These are phyloP conservation scores for Amitus sp. DNA, from an alignment of 2,888 invertebrate species.

Conservation along the genomic window DNA sequence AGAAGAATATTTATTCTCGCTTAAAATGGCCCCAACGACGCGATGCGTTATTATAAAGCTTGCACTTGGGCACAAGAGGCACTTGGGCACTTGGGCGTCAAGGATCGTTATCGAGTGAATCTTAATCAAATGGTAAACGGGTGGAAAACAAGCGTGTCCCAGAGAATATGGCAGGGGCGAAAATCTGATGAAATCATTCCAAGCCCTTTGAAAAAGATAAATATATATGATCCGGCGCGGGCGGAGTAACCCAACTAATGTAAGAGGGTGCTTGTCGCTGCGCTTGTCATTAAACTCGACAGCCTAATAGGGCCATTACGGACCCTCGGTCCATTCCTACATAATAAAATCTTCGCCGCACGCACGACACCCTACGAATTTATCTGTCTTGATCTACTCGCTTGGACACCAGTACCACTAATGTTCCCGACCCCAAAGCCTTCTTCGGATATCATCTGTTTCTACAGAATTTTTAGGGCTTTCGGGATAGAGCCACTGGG, in stretches of 20 bases:
- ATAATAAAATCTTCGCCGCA: conserved; percentile 62
- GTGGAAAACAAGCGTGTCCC: conserved; percentile 62
- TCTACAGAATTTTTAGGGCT: not conserved
- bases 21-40: no score
- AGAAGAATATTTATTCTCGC: no score
- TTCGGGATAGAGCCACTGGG: no score
- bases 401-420: conserved; percentile 15
- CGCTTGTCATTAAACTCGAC: conserved; percentile 66
- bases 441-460: not conserved
- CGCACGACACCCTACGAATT: conserved; percentile 47
- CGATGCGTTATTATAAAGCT: no score
- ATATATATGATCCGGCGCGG: conserved; percentile 53
- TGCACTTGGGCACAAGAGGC: no score
- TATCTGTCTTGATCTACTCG: conserved; percentile 46
- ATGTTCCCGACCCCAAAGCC: conserved; percentile 12
- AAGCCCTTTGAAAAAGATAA: conserved; percentile 51
- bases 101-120: conserved; percentile 42
- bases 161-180: conserved; percentile 44
- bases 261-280: conserved; percentile 62
- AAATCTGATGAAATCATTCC: conserved; percentile 65
- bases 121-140: conserved; percentile 65
- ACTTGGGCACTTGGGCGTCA: conserved; percentile 25
- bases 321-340: conserved; percentile 58
- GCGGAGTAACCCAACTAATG: conserved; percentile 59
- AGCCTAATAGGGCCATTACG: conserved; percentile 66